These are phyloP conservation scores for Osmoderma eremita DNA, from an alignment of 2,888 invertebrate genomes.

Conservation along the genomic window DNA sequence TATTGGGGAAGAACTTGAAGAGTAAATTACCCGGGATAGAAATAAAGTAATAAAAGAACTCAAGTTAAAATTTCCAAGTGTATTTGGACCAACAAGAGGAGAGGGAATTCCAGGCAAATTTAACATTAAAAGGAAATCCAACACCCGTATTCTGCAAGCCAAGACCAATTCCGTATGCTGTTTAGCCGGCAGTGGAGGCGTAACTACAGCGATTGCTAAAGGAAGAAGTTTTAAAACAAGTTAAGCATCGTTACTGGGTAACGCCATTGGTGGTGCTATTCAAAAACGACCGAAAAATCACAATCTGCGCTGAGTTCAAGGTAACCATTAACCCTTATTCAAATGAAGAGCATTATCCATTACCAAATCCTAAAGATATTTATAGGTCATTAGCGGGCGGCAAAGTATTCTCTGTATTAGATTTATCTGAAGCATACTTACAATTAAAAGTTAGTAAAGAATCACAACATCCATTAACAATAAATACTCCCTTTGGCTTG, in stretches of 20 bases:
- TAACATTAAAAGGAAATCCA: not conserved
- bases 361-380: not conserved
- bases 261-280: not conserved
- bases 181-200: not conserved
- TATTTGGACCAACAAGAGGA: not conserved
- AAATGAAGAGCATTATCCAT: slow-evolving; percentile 4
- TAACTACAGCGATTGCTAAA: too few species aligned
- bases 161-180: not conserved
- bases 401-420: too few species aligned
- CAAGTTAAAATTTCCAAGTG: not conserved
- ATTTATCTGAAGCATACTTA: too few species aligned
- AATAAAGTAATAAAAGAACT: not conserved
- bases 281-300: not conserved
- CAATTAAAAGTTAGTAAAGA: not conserved
- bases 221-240: too few species aligned
- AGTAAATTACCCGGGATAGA: not conserved
- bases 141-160: not conserved
- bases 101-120: too few species aligned
- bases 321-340: slow-evolving; percentile 15
- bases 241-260: not conserved
- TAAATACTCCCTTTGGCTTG: not conserved
- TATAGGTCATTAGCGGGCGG: too few species aligned
- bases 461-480: not conserved
- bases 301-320: slow-evolving; percentile 5
- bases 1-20: not conserved